Evolutionary conservation across 2,888 invertebrate genomes (phyloP).

Genomic region (Frankliniella intonsa): DNA sequence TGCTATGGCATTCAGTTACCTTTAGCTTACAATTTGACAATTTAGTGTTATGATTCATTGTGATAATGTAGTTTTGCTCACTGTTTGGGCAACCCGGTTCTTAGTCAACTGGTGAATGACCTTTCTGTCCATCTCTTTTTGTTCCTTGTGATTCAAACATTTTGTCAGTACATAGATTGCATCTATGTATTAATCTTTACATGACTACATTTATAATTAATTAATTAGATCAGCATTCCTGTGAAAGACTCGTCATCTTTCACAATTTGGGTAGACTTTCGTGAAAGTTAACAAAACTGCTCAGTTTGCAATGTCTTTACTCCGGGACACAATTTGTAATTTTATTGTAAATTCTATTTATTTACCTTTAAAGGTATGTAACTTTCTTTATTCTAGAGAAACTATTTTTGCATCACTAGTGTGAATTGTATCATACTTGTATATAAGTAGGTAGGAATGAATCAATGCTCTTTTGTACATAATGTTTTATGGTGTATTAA

Average conservation of each 20-base stretch:
- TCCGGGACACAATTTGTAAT: neutral
- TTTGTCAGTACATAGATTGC: neutral
- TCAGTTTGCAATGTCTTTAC: neutral
- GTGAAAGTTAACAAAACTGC: neutral
- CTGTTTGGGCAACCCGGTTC: neutral
- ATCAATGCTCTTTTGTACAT: neutral
- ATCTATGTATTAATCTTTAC: neutral
- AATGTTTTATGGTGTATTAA: neutral
- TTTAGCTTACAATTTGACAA: neutral
- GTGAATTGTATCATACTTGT: neutral
- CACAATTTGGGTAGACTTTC: neutral
- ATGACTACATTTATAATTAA: neutral
- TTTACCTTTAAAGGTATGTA: neutral
- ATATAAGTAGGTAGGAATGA: neutral
- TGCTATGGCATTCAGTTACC: conserved; percentile 8
- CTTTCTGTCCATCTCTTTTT: neutral
- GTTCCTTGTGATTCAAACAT: neutral
- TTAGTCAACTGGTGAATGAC: neutral
- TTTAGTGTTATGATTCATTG: neutral
- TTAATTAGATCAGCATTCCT: neutral
- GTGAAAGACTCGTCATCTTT: neutral
- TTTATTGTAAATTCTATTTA: neutral
- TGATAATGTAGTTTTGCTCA: conserved; percentile 20
- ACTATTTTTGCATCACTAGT: neutral
- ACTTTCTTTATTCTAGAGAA: neutral